Conservation (phyloP, 2,797 vertebrate species). For the Benthosema pterotum region DNA sequence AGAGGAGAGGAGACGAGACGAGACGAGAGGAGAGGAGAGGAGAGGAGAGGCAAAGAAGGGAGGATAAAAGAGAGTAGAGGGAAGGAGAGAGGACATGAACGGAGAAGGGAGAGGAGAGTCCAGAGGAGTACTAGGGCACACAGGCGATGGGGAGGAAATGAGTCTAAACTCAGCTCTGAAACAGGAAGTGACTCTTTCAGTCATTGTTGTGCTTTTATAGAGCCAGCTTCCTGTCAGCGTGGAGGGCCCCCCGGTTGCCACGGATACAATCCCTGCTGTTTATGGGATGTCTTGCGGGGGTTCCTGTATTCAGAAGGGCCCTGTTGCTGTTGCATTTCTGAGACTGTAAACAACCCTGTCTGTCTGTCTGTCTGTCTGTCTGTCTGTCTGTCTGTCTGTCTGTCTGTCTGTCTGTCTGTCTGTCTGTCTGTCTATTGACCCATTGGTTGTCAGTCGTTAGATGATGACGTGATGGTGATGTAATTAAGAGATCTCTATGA, state of each 20-base stretch:
- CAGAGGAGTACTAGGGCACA: constrained; percentile 25
- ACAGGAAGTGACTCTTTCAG: constrained; percentile 80
- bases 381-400: too few species aligned
- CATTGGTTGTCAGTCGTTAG: too few species aligned
- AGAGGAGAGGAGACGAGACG: too few species aligned
- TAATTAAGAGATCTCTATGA: too few species aligned
- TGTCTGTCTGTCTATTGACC: too few species aligned
- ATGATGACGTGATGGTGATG: too few species aligned
- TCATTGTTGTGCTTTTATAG: constrained; percentile 81
- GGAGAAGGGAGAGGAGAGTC: too few species aligned
- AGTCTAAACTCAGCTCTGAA: constrained; percentile 78
- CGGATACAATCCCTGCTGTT: constrained; percentile 61
- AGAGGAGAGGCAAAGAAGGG: constrained; percentile 63
- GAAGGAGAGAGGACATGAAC: constrained; percentile 50
- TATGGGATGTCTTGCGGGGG: constrained; percentile 57
- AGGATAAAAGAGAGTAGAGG: constrained; percentile 25
- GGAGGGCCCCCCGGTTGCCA: constrained; percentile 56
- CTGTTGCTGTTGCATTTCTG: neutral
- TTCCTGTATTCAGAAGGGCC: neutral
- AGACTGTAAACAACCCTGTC: too few species aligned
- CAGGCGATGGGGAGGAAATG: constrained; percentile 66
- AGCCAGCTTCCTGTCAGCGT: constrained; percentile 69
- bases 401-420: too few species aligned
- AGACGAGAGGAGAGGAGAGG: constrained; percentile 35
- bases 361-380: too few species aligned